Percentiles rank a stretch among this genome's conserved stretches.
These are phyloP conservation scores for Carterocephalus palaemon DNA, from an alignment of 2,888 invertebrate species.

Conservation along the genomic window DNA sequence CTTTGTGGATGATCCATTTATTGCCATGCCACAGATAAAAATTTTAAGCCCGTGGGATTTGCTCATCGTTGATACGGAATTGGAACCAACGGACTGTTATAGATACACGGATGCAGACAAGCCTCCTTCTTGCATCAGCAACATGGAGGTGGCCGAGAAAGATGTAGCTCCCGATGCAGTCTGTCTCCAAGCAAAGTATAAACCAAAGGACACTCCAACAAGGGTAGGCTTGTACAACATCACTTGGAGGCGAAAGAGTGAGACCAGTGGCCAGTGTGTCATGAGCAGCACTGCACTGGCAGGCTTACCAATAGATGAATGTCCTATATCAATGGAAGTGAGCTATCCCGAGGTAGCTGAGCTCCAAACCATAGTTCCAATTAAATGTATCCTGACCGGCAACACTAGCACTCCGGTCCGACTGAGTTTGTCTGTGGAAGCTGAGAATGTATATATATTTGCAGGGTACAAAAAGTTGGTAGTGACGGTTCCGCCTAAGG, in stretches of 20 bases:
- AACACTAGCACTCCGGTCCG: constrained; percentile 85
- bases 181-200: constrained; percentile 62
- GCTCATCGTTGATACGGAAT: constrained; percentile 80
- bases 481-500: constrained; percentile 80
- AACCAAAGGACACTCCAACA: constrained; percentile 62
- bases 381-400: constrained; percentile 85
- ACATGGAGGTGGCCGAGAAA: constrained; percentile 61
- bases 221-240: constrained; percentile 71
- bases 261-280: constrained; percentile 49
- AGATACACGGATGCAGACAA: constrained; percentile 51
- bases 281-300: constrained; percentile 78
- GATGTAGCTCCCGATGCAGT: constrained; percentile 67
- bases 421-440: constrained; percentile 86
- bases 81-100: constrained; percentile 80
- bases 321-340: constrained; percentile 80
- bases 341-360: constrained; percentile 86
- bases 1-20: constrained; percentile 83
- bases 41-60: constrained; percentile 85
- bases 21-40: constrained; percentile 83
- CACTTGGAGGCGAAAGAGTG: constrained; percentile 61
- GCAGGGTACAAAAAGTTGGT: constrained; percentile 93
- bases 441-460: constrained; percentile 95
- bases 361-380: constrained; percentile 84
- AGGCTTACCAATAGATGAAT: constrained; percentile 79
- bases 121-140: constrained; percentile 57